Evolutionary conservation across 2,113 vertebrate genomes (phyloP), one percentile per base, ranked within the genome.

Genomic region (Bos indicus): DNA sequence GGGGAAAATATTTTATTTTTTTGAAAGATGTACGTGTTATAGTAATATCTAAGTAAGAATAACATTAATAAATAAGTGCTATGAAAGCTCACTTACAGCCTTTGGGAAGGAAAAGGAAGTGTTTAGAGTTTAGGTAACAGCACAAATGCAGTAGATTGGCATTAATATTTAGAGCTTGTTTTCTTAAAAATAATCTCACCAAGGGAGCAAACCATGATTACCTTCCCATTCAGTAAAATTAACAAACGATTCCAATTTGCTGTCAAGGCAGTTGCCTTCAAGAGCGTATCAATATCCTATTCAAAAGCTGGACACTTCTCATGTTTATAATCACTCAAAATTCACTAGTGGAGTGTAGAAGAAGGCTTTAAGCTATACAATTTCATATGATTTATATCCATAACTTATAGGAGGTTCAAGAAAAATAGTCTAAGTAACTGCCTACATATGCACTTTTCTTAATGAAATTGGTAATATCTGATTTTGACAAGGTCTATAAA

Each of bases 71-170:
- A 95, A 14, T 82, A 95, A 96, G 51, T 51, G 9, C 59, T 90
- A 88, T 30, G 3, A 59, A 91, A 48, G 88, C 25, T 93, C 56
- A 71, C 17, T 56, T 85, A 40, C 1, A 88, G 14, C 4, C 40
- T 85, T 46, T 96, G 54, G 60, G 33, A 78, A 97, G 33, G 33
- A 95, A 95, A 97, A 84, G 43, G 14, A 92, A 48, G 43, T 56
- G 28, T 54, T 71, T 59, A 90, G 43, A 77, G 30, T 23, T 94
- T 51, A 86, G 62, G 46, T 52, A 87, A 40, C 28, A 96, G 64
- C n/a, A 91, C 3, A 95, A 64, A 71, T 17, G 33, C 43, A 88
- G 28, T 4, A 77, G 23, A 36, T 0, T 54, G 54, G n/a, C n/a
- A 33, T 0, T 48, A 51, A 26, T 43, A 33, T 46, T 60, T 26